These are phyloP conservation scores for Neogale vison DNA, from an alignment of 2,113 vertebrate species.

Conservation along the genomic window DNA sequence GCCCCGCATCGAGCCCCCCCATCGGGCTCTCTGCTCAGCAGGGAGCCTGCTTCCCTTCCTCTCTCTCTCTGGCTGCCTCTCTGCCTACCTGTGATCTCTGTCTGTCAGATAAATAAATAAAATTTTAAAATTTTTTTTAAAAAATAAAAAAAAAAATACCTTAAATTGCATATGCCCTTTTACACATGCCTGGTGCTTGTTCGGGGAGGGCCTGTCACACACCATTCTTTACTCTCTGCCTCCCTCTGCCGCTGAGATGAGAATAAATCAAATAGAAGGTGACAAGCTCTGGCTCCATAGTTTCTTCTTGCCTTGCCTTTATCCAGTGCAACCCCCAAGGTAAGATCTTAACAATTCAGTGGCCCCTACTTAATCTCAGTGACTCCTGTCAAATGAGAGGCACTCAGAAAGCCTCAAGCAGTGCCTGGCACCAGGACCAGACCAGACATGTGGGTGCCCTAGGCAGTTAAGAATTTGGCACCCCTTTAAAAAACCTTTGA, in stretches of 20 bases:
- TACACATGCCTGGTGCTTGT: not conserved
- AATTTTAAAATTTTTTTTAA: too few species aligned
- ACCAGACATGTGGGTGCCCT: not conserved
- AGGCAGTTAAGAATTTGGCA: not conserved
- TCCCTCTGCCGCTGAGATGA: conserved; percentile 76
- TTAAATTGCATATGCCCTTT: not conserved
- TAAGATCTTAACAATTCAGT: not conserved
- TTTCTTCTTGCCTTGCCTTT: not conserved
- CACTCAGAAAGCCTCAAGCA: not conserved
- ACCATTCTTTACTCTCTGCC: conserved; percentile 47
- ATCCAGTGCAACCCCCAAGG: not conserved
- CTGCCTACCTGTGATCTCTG: too few species aligned
- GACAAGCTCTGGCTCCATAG: not conserved
- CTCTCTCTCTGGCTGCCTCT: too few species aligned
- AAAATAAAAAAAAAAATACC: not conserved
- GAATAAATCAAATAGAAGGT: not conserved
- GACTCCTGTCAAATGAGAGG: not conserved
- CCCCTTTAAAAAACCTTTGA: not conserved
- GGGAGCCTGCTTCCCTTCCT: too few species aligned
- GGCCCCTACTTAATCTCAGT: not conserved
- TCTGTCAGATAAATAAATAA: too few species aligned
- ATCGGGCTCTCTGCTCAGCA: too few species aligned
- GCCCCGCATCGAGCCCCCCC: too few species aligned
- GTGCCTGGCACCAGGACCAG: not conserved
- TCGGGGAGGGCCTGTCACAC: too few species aligned